Base-by-base conservation (phyloP, 2,888 invertebrate genomes). In the Onthophagus sagittarius region DNA sequence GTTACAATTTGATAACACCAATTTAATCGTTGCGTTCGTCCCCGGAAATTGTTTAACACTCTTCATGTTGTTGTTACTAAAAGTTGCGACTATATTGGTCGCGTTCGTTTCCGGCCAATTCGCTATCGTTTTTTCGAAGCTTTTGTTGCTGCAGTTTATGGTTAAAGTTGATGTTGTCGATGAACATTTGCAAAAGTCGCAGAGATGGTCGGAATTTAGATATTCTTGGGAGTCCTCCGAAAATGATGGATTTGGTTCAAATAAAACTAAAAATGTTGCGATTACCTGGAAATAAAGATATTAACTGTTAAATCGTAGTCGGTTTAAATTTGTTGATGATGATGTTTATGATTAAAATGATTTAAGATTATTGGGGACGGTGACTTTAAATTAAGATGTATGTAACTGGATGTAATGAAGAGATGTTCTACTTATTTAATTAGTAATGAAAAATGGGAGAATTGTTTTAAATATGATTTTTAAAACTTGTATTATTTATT, bases 61-160 rank as follows among this genome's bases (percentile, higher is more conserved):
- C 5, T 81, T 83, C 74, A 90, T 86, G 76, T 86, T 86, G 81
- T 90, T 90, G 81, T 87, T 85, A 82, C 87, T 88, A 81, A 90
- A 89, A n/a, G 87, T 88, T 72, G 89, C 88, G 77, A 87, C 82
- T 72, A 89, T 83, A 7, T 78, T 77, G 3, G 73, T 78, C 63
- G 79, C 79, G 9, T 23, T 32, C 53, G 80, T 78, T n/a, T 77
- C 71, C 0, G 85, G 85, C 86, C 86, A 86, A 69, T 82, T 80
- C n/a, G 82, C 81, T n/a, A 84, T 77, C 62, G 81, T 79, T 69
- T 82, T 72, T n/a, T 79, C 73, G 65, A 85, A 77, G 32, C 77
- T 71, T 63, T 73, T 76, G 31, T 76, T 73, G 9, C 73, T 72
- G 75, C 86, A 86, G 73, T 85, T 79, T 63, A 86, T 73, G 33